phyloP scores from a whole-genome alignment of 2,797 vertebrate species.

The Centropyge bicolor region DNA sequence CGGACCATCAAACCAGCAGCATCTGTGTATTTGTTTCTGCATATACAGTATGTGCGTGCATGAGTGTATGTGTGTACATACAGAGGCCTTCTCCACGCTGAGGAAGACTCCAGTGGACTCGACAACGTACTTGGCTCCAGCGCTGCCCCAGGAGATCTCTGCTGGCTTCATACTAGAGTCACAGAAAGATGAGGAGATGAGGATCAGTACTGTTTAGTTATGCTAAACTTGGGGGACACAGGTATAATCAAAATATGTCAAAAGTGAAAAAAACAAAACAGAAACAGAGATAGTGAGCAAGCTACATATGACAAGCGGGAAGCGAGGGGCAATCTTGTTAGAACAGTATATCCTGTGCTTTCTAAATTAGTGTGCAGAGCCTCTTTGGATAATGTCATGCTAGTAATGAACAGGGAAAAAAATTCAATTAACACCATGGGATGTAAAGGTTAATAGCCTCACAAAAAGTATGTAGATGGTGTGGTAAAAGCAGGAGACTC shows the following conservation, averaged over 20 bases:
- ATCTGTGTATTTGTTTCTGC: background rate
- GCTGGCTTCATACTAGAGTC: constrained; percentile 86
- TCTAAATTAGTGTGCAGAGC: constrained; percentile 14
- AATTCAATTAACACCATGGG: background rate
- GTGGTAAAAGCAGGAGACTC: background rate
- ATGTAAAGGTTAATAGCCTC: constrained; percentile 6
- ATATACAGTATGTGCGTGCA: background rate
- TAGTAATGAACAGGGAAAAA: background rate
- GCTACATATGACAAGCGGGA: background rate
- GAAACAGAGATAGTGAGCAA: background rate
- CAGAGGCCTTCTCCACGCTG: constrained; percentile 87
- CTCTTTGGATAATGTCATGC: constrained; percentile 3
- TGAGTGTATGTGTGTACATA: constrained; percentile 73
- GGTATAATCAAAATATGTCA: background rate
- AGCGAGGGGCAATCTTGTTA: background rate
- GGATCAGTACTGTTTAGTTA: background rate
- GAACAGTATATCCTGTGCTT: constrained; percentile 9
- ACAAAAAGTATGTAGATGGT: background rate
- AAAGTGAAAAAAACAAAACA: background rate
- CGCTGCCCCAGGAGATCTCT: constrained; percentile 89
- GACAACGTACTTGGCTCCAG: constrained; percentile 88
- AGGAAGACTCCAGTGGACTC: constrained; percentile 93
- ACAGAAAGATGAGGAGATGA: constrained; percentile 5
- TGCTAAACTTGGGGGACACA: background rate
- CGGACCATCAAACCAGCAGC: background rate